phyloP scores from a whole-genome alignment of 2,113 vertebrate genomes.

The Calyptomena viridis region DNA sequence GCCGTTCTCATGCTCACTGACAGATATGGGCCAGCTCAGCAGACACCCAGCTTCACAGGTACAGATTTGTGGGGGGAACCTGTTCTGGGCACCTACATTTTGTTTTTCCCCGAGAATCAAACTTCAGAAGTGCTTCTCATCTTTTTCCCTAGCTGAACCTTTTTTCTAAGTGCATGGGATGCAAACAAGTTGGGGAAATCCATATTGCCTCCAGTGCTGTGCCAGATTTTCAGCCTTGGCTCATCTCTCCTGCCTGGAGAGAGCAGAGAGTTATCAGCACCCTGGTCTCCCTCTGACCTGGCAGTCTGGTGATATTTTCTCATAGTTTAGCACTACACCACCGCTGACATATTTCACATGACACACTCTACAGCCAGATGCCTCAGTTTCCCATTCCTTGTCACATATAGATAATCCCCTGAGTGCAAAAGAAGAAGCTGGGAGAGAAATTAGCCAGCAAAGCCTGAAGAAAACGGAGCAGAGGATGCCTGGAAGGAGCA shows the following conservation, averaged over 20 bases:
- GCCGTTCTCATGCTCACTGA: background rate
- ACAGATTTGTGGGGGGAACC: background rate
- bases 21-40: background rate
- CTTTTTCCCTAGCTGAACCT: background rate
- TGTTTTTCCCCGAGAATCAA: background rate
- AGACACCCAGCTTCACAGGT: background rate
- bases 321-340: background rate
- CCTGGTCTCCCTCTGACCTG: background rate
- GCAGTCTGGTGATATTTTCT: background rate
- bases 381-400: background rate
- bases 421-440: too few species aligned
- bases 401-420: background rate
- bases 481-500: background rate
- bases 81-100: background rate
- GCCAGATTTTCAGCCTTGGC: background rate
- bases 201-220: fast-evolving
- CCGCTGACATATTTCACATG: background rate
- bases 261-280: background rate
- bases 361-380: background rate
- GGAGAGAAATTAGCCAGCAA: background rate
- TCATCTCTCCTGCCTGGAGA: fast-evolving
- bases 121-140: background rate
- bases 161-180: background rate
- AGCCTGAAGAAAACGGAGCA: fast-evolving
- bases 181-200: background rate